Percentiles rank a stretch among this genome's conserved stretches.
Conservation (phyloP, 2,888 invertebrate genomes). For the Cryptocheilus praepositus region DNA sequence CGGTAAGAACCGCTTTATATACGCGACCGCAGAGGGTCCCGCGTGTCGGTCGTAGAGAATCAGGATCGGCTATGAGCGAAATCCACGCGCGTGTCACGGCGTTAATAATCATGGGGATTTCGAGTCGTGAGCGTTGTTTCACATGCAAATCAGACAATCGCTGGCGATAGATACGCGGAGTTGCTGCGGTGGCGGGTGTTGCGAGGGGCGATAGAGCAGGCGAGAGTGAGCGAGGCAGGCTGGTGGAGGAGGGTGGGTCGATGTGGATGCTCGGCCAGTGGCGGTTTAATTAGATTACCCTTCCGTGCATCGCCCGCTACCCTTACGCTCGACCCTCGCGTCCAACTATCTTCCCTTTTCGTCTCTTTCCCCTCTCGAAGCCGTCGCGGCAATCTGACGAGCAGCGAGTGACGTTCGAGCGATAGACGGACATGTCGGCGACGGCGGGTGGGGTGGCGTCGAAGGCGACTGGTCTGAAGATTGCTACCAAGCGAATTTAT, state of each 20-base stretch:
- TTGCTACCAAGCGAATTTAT: too few relatives aligned
- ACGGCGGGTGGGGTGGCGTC: too few relatives aligned
- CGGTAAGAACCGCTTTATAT: background rate
- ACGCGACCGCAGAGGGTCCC: conserved; percentile 14
- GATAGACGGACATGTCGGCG: conserved; percentile 4
- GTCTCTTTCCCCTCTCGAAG: background rate
- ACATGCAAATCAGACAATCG: conserved; percentile 69
- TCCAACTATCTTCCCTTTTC: conserved; percentile 7
- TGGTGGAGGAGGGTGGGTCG: background rate
- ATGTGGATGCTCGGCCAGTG: conserved; percentile 44
- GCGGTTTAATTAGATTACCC: conserved; percentile 66
- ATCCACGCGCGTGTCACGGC: conserved; percentile 44
- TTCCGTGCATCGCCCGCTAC: conserved; percentile 48
- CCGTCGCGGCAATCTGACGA: conserved; percentile 30
- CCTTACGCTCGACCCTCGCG: conserved; percentile 22
- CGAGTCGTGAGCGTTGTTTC: conserved; percentile 57
- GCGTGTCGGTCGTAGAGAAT: too few relatives aligned
- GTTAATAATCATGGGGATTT: conserved; percentile 63
- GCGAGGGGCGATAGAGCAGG: background rate
- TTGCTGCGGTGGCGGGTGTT: background rate
- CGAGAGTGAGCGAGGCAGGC: background rate
- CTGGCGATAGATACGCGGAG: conserved; percentile 52
- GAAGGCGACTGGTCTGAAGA: too few relatives aligned
- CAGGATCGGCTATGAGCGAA: background rate
- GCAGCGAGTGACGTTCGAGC: conserved; percentile 40